Base-by-base conservation (phyloP, 2,888 invertebrate genomes). In the Brachypterus glaber region DNA sequence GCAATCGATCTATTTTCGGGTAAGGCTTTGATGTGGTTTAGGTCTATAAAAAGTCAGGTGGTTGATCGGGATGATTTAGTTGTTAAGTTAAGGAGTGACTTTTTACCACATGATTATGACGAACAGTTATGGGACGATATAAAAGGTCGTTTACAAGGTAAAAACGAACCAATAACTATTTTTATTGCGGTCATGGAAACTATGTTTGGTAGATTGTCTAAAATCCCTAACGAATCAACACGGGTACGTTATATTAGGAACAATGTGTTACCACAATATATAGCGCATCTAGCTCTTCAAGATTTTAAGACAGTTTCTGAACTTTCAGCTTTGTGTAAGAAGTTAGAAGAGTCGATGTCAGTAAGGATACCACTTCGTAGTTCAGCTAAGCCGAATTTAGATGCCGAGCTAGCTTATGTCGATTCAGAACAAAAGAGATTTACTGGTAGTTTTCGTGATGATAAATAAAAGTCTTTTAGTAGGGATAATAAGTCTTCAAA, bases 91-190 rank as follows among this genome's bases (percentile, higher is more conserved):
- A 37, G 30, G 21, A 37, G 25, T 8, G 37, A 37, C n/a, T 37
- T 37, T 32, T 16, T 37, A 5, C 5, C 14, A 25, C 15, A 26
- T 17, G 26, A 33, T n/a, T 17, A 14, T 4, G 33, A 38, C n/a
- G 38, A 38, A 7, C 14, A 33, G 8, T 17, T 33, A 13, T 38
- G 38, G 38, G 33, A 38, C 17, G 12, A 33, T 13, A 26, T 38
- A 15, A 38, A 38, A 12, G n/a, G 33, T n/a, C n/a, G 33, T 9
- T 33, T 33, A 15, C 38, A 38, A n/a, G 25, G 25, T 24, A 3
- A 15, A 7, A 29, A 27, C 15, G 17, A 35, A 16, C n/a, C 29
- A 9, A 29, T 35, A 14, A n/a, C 35, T 17, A 26, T 35, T 26
- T 35, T n/a, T 11, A 35, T 35, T 5, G 27, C 35, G 8, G 14